Evolutionary conservation across 2,888 invertebrate species (phyloP).

Genomic region (Melinaea marsaeus): DNA sequence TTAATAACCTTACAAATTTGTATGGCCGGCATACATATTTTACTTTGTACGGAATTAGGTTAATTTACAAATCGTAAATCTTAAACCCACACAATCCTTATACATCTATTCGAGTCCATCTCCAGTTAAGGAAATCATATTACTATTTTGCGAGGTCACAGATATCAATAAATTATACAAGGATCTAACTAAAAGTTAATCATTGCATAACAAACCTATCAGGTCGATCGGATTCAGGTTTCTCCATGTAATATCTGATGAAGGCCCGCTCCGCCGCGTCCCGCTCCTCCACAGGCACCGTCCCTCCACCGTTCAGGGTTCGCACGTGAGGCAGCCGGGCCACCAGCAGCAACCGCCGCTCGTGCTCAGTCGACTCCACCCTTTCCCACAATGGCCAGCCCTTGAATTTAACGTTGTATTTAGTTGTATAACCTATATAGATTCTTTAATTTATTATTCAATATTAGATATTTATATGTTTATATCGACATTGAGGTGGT

Average conservation of each 20-base stretch:
- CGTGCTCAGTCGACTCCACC: constrained; percentile 91
- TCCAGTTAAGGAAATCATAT: too few relatives aligned
- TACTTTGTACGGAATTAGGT: too few relatives aligned
- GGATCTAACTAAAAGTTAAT: too few relatives aligned
- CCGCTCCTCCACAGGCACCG: constrained; percentile 89
- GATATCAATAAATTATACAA: not conserved
- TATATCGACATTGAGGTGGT: too few relatives aligned
- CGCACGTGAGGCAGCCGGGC: constrained; percentile 91
- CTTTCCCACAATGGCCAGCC: constrained; percentile 86
- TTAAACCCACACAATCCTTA: too few relatives aligned
- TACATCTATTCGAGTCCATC: too few relatives aligned
- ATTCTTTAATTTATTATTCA: too few relatives aligned
- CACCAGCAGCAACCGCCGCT: constrained; percentile 90
- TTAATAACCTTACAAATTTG: too few relatives aligned
- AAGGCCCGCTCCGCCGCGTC: constrained; percentile 96
- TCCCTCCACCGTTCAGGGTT: constrained; percentile 93
- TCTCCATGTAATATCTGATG: constrained; percentile 94
- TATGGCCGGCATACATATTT: too few relatives aligned
- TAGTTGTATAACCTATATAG: too few relatives aligned
- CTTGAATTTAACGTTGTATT: constrained; percentile 48
- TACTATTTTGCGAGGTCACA: not conserved
- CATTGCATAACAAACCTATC: constrained; percentile 77
- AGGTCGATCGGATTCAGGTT: constrained; percentile 89
- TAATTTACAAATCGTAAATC: too few relatives aligned
- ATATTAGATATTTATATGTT: too few relatives aligned